Percentiles rank a stretch among this genome's conserved stretches.
Conservation (phyloP, 2,888 invertebrate genomes). For the Anaspis maculata region DNA sequence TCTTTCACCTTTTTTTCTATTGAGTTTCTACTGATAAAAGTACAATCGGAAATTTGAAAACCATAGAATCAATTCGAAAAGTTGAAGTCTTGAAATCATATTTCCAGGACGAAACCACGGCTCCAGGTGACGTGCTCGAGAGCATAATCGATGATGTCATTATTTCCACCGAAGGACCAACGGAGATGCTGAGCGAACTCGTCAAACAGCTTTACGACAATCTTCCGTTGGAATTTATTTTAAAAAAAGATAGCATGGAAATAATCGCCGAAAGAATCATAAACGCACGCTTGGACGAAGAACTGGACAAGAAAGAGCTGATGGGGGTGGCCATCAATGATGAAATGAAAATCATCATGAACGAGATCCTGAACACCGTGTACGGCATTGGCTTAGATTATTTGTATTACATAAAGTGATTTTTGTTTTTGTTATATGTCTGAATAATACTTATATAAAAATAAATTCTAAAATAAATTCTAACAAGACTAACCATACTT, state of each 20-base stretch:
- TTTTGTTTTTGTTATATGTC: no score
- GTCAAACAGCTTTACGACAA: conserved; percentile 26
- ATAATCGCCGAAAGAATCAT: conserved; percentile 15
- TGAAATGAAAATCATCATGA: conserved; percentile 26
- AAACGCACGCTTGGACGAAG: conserved; percentile 4
- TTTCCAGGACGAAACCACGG: neutral
- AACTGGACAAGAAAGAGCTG: conserved; percentile 14
- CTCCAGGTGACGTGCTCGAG: conserved; percentile 22
- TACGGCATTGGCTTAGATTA: conserved; percentile 33
- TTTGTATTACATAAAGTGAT: conserved; percentile 29
- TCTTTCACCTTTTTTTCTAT: no score
- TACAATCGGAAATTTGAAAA: no score
- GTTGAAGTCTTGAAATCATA: no score
- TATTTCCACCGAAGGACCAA: conserved; percentile 17
- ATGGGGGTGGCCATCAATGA: conserved; percentile 9
- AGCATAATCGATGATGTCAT: conserved; percentile 27
- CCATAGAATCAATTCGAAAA: no score
- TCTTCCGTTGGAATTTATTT: conserved; percentile 21
- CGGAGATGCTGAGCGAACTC: conserved; percentile 24
- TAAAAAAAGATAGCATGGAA: conserved; percentile 14
- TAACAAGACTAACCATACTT: no score
- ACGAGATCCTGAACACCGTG: conserved; percentile 29
- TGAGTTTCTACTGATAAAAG: no score
- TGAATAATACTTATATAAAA: conserved; percentile 5
- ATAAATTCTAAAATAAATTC: neutral